phyloP scores from a whole-genome alignment of 1,140 invertebrate species.

The Diuraphis noxia region DNA sequence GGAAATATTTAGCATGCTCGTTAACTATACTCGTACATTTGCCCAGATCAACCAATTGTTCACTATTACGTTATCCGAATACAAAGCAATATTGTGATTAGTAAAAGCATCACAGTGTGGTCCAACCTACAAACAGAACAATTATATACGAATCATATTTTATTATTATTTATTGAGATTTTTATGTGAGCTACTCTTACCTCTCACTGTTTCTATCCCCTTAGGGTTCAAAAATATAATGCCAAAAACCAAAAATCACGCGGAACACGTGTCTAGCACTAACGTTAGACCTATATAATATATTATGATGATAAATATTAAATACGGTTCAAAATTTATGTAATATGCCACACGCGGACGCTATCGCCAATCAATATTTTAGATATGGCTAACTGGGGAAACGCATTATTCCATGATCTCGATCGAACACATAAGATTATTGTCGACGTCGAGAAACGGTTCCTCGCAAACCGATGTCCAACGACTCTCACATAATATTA shows the following conservation, averaged over 20 bases:
- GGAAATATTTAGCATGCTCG: not conserved
- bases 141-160: not conserved
- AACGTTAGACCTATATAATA: not conserved
- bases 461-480: not conserved
- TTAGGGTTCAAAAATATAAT: not conserved
- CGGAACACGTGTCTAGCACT: not conserved
- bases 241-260: not conserved
- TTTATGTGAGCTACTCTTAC: not conserved
- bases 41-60: not conserved
- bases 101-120: not conserved
- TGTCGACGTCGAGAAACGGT: not conserved
- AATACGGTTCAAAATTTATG: not conserved
- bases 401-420: not conserved
- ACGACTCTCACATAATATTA: not conserved
- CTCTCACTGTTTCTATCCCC: not conserved
- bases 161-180: not conserved
- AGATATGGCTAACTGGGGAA: not conserved
- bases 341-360: not conserved
- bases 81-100: not conserved
- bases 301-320: not conserved
- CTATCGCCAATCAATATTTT: not conserved
- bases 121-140: not conserved
- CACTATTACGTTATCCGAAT: not conserved
- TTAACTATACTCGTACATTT: not conserved
- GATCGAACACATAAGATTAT: not conserved